Base-by-base conservation (phyloP, 2,113 vertebrate species). In the Thermophis baileyi region DNA sequence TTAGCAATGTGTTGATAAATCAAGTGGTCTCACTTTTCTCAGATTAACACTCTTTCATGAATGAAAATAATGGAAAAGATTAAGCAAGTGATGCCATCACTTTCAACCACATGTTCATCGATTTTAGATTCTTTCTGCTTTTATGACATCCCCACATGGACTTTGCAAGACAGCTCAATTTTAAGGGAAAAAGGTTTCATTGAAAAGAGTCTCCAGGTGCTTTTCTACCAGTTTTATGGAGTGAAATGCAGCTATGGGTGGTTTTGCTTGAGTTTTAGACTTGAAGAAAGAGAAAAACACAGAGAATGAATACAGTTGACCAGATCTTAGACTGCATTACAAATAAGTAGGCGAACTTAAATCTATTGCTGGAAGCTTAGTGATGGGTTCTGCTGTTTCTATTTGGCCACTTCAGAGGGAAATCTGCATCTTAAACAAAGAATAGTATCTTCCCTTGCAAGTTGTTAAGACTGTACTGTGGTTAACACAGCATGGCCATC, bases 171-270 rank as follows among this genome's bases (percentile, higher is more conserved):
- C 74, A 93, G 44, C 92, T 92, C 55, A 88, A 24, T 54, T 88
- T 40, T 46, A 54, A 88, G 50, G 57, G 92, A 63, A 94, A 94
- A 89, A 90, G 92, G 92, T 95, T 93, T 96, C 18, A 3, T 87
- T 55, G 90, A 57, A 96, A 97, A 98, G 97, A 97, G 97, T 98
- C 97, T 97, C 97, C 92, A 95, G 97, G 96, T 97, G 97, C 96
- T 96, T 94, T 94, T 69, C 4, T 85, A 92, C 90, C 46, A 0
- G 90, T 90, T 92, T 30, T 47, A 85, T 47, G 92, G 46, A 69
- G 91, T 87, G 92, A 93, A 95, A 95, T 16, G 86, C 9, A 81
- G 95, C 89, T 89, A 90, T 50, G 60, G 35, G 60, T 0, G 0
- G 81, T 63, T 53, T 0, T 47, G 25, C 49, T n/a, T 90, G 6